Conservation (phyloP, 1,140 invertebrate genomes). For the Homalodisca vitripennis region DNA sequence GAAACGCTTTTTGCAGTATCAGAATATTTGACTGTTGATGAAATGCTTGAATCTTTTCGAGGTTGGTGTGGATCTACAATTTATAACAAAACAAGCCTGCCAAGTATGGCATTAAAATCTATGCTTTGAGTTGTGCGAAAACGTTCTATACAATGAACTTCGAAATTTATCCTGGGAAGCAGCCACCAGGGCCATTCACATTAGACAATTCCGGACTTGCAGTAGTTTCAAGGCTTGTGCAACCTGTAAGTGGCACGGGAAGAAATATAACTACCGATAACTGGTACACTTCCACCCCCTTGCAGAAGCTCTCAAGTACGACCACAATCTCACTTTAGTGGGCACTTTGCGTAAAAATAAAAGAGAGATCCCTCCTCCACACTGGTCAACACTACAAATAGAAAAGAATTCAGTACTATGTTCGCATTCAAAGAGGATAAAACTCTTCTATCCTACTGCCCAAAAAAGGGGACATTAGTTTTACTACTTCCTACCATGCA, state of each 20-base stretch:
- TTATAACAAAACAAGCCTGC: conserved; percentile 48
- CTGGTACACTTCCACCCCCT: conserved; percentile 41
- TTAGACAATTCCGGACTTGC: conserved; percentile 43
- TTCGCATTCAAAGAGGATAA: conserved; percentile 36
- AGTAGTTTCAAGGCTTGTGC: conserved; percentile 38
- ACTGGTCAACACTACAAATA: conserved; percentile 35
- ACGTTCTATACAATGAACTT: conserved; percentile 44
- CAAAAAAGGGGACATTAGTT: conserved; percentile 3
- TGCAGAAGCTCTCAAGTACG: conserved; percentile 21
- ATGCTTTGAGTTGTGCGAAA: conserved; percentile 42
- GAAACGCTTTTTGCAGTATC: conserved; percentile 31
- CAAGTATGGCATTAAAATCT: conserved; percentile 52
- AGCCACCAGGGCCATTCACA: conserved; percentile 44
- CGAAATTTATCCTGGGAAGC: conserved; percentile 44
- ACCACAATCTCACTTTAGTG: conserved; percentile 36
- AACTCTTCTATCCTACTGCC: conserved; percentile 25
- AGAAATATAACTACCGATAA: conserved; percentile 44
- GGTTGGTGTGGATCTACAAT: conserved; percentile 47
- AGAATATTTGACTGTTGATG: conserved; percentile 38
- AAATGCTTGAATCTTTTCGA: conserved; percentile 47
- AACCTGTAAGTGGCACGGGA: conserved; percentile 38
- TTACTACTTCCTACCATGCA: conserved; percentile 12
- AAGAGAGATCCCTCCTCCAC: conserved; percentile 41
- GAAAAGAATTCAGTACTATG: conserved; percentile 15
- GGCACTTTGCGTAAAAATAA: conserved; percentile 48